Evolutionary conservation across 2,113 vertebrate genomes (phyloP).

Genomic region (Trichechus manatus): DNA sequence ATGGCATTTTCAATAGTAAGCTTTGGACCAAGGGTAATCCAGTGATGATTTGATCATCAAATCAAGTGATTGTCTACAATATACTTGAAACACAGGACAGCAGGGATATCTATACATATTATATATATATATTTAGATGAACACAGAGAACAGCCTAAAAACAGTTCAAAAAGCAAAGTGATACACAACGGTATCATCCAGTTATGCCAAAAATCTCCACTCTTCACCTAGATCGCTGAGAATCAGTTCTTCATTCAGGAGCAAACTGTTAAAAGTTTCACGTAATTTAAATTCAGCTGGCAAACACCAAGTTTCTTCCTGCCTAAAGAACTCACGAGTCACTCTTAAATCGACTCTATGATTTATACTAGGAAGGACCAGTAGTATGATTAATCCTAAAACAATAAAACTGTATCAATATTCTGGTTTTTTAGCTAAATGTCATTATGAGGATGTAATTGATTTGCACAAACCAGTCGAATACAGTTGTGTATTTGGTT

Average conservation of each 20-base stretch:
- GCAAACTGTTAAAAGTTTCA: not conserved
- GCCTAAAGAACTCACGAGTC: not conserved
- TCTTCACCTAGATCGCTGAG: not conserved
- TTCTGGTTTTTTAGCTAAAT: not conserved
- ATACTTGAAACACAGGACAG: not conserved
- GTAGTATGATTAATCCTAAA: not conserved
- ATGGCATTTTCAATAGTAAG: not conserved
- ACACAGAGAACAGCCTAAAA: not conserved
- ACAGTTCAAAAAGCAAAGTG: not conserved
- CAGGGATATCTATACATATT: not conserved
- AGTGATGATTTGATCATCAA: not conserved
- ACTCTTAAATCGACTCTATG: not conserved
- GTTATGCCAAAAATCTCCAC: not conserved
- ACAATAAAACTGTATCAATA: not conserved
- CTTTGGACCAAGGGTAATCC: not conserved
- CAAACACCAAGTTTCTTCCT: not conserved
- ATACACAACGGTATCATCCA: not conserved
- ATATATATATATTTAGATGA: not conserved
- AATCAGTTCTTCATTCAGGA: not conserved
- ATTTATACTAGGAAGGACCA: not conserved
- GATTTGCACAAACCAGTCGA: not conserved
- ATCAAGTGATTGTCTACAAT: not conserved
- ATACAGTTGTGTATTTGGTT: not conserved
- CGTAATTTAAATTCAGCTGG: not conserved
- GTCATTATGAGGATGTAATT: not conserved